Percentiles rank a stretch among this genome's conserved stretches.
phyloP scores from a whole-genome alignment of 30 jellyfish, hydroid and myxozoan species.

The Hydractinia symbiolongicarpus region DNA sequence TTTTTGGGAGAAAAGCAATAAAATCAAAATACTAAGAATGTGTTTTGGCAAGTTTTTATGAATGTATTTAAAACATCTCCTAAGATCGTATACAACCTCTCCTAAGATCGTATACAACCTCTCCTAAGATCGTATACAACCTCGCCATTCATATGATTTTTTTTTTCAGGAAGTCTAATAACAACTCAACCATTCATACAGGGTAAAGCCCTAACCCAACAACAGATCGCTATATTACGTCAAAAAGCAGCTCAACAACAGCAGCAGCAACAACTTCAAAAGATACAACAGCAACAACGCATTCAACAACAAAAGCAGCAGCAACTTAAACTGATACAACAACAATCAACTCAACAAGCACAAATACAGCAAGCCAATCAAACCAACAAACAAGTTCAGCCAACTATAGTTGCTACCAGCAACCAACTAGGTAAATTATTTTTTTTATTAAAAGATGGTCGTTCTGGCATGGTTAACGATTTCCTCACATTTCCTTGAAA shows the following conservation, averaged over 20 bases:
- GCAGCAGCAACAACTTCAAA: constrained; percentile 57
- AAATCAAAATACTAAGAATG: no score
- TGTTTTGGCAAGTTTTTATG: no score
- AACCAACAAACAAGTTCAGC: constrained; percentile 55
- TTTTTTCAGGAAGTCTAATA: constrained; percentile 33
- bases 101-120: no score
- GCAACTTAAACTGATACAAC: constrained; percentile 56
- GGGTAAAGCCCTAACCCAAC: constrained; percentile 90
- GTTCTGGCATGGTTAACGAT: no score
- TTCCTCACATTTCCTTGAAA: no score
- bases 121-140: no score
- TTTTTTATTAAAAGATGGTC: background rate
- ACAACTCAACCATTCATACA: constrained; percentile 82
- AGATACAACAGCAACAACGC: constrained; percentile 37
- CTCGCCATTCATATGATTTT: no score
- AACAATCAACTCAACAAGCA: constrained; percentile 40
- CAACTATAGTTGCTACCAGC: constrained; percentile 59
- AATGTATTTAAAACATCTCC: no score
- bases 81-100: no score
- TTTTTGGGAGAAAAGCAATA: no score
- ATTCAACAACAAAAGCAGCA: constrained; percentile 64
- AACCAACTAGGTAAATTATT: constrained; percentile 20
- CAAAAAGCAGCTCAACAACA: constrained; percentile 81
- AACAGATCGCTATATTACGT: constrained; percentile 76
- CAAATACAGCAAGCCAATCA: constrained; percentile 51